Evolutionary conservation across 2,888 invertebrate genomes (phyloP).

Genomic region (Pemphredon lugubris): DNA sequence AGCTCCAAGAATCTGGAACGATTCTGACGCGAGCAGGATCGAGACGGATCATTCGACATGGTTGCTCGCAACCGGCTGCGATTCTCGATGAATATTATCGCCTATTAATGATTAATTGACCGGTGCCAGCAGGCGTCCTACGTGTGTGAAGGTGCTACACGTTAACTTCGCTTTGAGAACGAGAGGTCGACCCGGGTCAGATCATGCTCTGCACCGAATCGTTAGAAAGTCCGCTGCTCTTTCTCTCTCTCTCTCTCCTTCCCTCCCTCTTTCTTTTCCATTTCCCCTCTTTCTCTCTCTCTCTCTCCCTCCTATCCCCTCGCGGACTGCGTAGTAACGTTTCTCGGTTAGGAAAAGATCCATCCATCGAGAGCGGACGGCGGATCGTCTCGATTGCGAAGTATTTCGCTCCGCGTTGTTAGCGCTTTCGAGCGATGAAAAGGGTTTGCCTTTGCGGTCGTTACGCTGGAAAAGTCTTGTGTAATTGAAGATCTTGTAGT

Average conservation of each 20-base stretch:
- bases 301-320: background rate
- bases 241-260: slow-evolving; percentile 26
- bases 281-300: slow-evolving; percentile 6
- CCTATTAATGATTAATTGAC: slow-evolving; percentile 77
- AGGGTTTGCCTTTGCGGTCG: slow-evolving; percentile 47
- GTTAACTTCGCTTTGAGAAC: slow-evolving; percentile 61
- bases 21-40: slow-evolving; percentile 43
- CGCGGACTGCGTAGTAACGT: background rate
- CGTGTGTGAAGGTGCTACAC: slow-evolving; percentile 66
- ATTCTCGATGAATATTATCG: slow-evolving; percentile 64
- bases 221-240: slow-evolving; percentile 74
- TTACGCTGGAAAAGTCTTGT: slow-evolving; percentile 51
- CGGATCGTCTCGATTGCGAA: slow-evolving; percentile 43
- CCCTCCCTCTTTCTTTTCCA: slow-evolving; percentile 2
- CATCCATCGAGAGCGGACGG: background rate
- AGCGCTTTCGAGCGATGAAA: slow-evolving; percentile 47
- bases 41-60: slow-evolving; percentile 46
- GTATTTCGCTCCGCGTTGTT: slow-evolving; percentile 46
- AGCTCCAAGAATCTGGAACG: slow-evolving; percentile 35
- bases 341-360: background rate
- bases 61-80: slow-evolving; percentile 40
- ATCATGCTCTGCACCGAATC: slow-evolving; percentile 74
- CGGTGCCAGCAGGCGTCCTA: slow-evolving; percentile 60
- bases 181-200: slow-evolving; percentile 71
- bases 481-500: slow-evolving; percentile 46